Evolutionary conservation across 2,797 vertebrate species (phyloP).

Genomic region (Mormyrops boulengeri): DNA sequence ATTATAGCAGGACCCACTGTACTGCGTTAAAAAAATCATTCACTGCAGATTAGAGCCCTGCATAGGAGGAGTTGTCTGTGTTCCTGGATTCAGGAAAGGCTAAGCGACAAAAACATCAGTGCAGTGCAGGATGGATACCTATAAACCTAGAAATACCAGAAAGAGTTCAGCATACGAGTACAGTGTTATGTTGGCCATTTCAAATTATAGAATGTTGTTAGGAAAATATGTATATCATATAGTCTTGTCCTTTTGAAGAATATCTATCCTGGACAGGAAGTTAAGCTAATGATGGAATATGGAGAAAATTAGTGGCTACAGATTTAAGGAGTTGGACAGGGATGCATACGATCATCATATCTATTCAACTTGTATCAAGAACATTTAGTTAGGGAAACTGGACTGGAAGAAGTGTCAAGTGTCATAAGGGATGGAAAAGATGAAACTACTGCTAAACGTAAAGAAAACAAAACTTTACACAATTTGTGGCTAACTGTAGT

Average conservation of each 20-base stretch:
- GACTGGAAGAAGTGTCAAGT: not conserved
- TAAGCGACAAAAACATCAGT: too few species aligned
- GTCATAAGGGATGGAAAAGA: not conserved
- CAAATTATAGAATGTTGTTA: not conserved
- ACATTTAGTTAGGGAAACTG: not conserved
- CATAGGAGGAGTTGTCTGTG: too few species aligned
- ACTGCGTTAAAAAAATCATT: too few species aligned
- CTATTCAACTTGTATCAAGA: not conserved
- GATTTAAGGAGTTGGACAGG: not conserved
- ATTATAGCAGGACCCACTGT: too few species aligned
- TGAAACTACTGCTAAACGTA: not conserved
- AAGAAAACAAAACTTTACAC: not conserved
- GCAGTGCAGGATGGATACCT: too few species aligned
- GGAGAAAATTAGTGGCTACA: not conserved
- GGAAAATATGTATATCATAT: not conserved
- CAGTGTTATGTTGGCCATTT: not conserved
- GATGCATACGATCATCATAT: not conserved
- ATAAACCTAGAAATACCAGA: too few species aligned
- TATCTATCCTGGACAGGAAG: not conserved
- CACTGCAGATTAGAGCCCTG: too few species aligned
- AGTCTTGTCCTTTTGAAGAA: not conserved
- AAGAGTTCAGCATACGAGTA: not conserved
- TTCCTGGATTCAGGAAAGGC: too few species aligned
- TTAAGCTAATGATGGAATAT: not conserved
- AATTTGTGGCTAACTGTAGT: not conserved